These are phyloP conservation scores for Adelges cooleyi DNA, from an alignment of 1,140 invertebrate species.

Conservation along the genomic window DNA sequence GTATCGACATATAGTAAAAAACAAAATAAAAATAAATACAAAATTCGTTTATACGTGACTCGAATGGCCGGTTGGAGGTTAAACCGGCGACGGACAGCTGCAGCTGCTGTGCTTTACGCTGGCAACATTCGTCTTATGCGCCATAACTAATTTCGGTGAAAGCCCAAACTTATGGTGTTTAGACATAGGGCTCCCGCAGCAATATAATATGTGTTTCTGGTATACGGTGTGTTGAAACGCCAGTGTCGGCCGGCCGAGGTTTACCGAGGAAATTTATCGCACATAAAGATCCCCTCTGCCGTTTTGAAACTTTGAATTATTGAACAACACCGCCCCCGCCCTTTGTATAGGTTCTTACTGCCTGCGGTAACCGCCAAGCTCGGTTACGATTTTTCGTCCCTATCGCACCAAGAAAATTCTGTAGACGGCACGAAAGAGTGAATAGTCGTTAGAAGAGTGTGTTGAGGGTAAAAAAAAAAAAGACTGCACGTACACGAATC, in stretches of 20 bases:
- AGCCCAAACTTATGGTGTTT: not conserved
- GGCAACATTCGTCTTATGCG: not conserved
- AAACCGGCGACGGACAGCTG: not conserved
- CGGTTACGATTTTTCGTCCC: constrained; percentile 9
- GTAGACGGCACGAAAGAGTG: not conserved
- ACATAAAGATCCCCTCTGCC: constrained; percentile 16
- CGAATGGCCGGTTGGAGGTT: not conserved
- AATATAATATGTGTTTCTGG: not conserved
- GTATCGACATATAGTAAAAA: no score
- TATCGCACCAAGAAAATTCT: not conserved
- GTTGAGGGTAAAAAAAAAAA: not conserved
- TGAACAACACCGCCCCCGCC: constrained; percentile 5
- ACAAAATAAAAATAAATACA: no score
- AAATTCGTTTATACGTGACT: no score
- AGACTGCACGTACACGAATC: not conserved
- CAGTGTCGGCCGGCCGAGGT: constrained; percentile 9
- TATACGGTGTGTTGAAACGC: constrained; percentile 12
- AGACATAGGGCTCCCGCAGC: no score
- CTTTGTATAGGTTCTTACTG: not conserved
- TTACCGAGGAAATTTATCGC: constrained; percentile 20
- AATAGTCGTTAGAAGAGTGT: not conserved
- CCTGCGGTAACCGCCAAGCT: constrained; percentile 1
- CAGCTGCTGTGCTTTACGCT: not conserved
- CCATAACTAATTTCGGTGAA: constrained; percentile 14
- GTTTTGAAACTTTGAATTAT: constrained; percentile 27